phyloP scores from a whole-genome alignment of 2,888 invertebrate genomes.

The Merodon equestris region DNA sequence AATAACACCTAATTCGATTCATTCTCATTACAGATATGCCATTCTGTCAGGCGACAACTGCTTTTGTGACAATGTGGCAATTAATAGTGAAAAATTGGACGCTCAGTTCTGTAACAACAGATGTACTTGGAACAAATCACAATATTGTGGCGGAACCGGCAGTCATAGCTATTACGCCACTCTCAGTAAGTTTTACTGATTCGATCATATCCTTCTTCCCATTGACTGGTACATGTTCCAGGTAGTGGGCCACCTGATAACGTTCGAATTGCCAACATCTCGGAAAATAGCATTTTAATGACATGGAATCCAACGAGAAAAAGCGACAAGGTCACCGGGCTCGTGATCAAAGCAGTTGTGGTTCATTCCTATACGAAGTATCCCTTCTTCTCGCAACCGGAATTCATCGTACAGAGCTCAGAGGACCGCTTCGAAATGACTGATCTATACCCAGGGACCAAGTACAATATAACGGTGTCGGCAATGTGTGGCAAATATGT shows the following conservation, averaged over 20 bases:
- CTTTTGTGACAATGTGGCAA: conserved; percentile 73
- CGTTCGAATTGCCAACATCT: conserved; percentile 81
- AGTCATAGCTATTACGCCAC: conserved; percentile 86
- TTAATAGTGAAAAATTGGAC: conserved; percentile 77
- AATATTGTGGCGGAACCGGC: conserved; percentile 84
- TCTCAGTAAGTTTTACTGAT: conserved; percentile 71
- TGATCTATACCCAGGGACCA: conserved; percentile 86
- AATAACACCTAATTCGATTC: too few species aligned
- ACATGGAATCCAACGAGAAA: conserved; percentile 82
- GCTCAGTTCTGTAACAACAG: conserved; percentile 80
- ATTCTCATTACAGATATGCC: conserved; percentile 72
- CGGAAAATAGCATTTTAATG: conserved; percentile 83
- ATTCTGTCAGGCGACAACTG: conserved; percentile 75
- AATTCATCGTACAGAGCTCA: conserved; percentile 82
- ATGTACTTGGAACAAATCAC: conserved; percentile 82
- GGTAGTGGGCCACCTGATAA: conserved; percentile 86
- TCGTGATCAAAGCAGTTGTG: conserved; percentile 81
- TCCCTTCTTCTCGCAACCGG: conserved; percentile 79
- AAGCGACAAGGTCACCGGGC: conserved; percentile 81
- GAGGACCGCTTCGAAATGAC: conserved; percentile 82
- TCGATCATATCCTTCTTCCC: conserved; percentile 18
- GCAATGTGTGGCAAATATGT: conserved; percentile 82
- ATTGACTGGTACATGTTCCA: not conserved
- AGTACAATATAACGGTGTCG: conserved; percentile 86
- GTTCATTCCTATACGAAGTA: conserved; percentile 82